Conservation (phyloP, 2,888 invertebrate species). For the Tenthredo notha region DNA sequence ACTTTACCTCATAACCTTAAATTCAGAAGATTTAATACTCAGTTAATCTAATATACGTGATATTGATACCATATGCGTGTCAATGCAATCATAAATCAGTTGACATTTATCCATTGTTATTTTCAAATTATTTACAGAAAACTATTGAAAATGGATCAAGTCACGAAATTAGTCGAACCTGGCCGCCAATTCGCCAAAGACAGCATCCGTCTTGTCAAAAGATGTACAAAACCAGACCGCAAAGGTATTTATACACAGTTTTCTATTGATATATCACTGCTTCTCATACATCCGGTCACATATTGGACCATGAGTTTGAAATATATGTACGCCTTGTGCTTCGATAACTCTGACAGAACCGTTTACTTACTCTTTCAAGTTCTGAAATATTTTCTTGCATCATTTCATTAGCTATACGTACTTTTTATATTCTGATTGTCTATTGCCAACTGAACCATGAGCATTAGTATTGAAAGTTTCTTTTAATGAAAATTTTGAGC, state of each 20-base stretch:
- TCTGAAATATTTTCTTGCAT: background rate
- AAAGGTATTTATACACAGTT: conserved; percentile 85
- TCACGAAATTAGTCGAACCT: conserved; percentile 96
- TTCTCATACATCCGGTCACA: background rate
- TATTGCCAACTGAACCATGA: background rate
- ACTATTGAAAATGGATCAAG: conserved; percentile 93
- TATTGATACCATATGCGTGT: background rate
- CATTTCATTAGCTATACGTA: background rate
- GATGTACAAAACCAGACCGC: conserved; percentile 99
- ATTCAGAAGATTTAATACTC: conserved; percentile 4
- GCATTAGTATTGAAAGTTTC: background rate
- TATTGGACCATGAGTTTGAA: background rate
- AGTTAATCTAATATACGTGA: background rate
- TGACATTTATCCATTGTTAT: background rate
- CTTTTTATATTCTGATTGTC: background rate
- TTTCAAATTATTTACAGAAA: conserved; percentile 56
- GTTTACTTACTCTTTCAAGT: background rate
- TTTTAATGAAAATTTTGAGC: background rate
- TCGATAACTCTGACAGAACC: background rate
- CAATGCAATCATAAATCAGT: background rate
- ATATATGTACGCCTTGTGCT: background rate
- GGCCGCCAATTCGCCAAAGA: conserved; percentile 98
- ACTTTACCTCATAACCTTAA: conserved; percentile 16
- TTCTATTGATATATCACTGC: conserved; percentile 19
- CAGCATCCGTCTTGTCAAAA: conserved; percentile 97